These are phyloP conservation scores for Poecilia picta DNA, from an alignment of 2,797 vertebrate species.

Conservation along the genomic window DNA sequence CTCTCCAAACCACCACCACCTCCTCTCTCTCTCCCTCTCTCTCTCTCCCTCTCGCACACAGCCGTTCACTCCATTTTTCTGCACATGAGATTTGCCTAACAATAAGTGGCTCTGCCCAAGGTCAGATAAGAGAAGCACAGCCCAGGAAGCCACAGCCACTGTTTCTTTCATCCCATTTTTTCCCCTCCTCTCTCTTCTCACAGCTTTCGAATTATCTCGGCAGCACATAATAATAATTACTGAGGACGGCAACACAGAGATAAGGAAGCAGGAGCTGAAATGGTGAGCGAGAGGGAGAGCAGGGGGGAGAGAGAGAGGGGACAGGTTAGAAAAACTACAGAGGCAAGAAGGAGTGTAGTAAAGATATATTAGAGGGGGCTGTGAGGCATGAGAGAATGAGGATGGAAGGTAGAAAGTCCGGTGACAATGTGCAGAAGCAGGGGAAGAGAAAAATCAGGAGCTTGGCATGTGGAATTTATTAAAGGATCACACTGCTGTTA, in stretches of 20 bases:
- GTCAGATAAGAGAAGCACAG: slow-evolving; percentile 87
- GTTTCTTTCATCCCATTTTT: slow-evolving; percentile 79
- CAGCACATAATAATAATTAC: slow-evolving; percentile 90
- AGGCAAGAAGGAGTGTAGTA: slow-evolving; percentile 47
- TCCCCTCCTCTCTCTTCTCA: slow-evolving; percentile 74
- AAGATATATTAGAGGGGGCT: slow-evolving; percentile 58
- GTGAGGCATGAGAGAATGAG: slow-evolving; percentile 50
- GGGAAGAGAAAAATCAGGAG: slow-evolving; percentile 11
- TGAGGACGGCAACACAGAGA: slow-evolving; percentile 84
- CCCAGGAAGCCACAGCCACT: slow-evolving; percentile 83
- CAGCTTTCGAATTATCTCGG: slow-evolving; percentile 87
- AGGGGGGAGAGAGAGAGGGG: slow-evolving; percentile 28
- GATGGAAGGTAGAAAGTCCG: slow-evolving; percentile 41
- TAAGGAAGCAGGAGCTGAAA: slow-evolving; percentile 82
- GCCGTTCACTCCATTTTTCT: slow-evolving; percentile 76
- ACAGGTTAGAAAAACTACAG: slow-evolving; percentile 66
- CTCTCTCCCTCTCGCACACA: slow-evolving; percentile 63
- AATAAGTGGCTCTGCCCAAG: slow-evolving; percentile 88
- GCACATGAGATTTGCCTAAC: slow-evolving; percentile 88
- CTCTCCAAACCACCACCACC: slow-evolving; percentile 22
- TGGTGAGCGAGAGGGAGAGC: slow-evolving; percentile 60
- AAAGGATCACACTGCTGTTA: slow-evolving; percentile 13
- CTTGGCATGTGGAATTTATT: slow-evolving; percentile 23
- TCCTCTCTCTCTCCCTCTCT: slow-evolving; percentile 62
- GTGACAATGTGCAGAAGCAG: slow-evolving; percentile 35